These are phyloP conservation scores for Pseudococcus jackbeardsleyi DNA, from an alignment of 2,888 invertebrate genomes.

Conservation along the genomic window DNA sequence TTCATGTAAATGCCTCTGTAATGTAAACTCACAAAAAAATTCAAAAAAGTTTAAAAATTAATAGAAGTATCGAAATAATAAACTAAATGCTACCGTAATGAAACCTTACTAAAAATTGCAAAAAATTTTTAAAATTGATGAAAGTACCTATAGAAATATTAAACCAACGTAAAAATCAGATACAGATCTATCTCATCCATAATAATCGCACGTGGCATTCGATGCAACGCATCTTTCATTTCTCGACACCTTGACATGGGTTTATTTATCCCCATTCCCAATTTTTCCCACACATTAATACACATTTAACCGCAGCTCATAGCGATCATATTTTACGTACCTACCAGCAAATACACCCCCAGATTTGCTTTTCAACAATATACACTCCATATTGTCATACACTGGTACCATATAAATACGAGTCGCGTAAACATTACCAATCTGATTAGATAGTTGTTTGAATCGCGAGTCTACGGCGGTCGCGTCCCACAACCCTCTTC, in stretches of 20 bases:
- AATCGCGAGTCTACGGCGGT: background rate
- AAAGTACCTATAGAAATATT: no score
- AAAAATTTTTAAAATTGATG: no score
- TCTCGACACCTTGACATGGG: background rate
- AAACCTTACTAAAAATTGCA: no score
- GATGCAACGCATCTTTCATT: background rate
- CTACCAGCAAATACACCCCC: conserved; percentile 1
- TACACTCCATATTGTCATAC: background rate
- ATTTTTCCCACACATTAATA: conserved; percentile 1
- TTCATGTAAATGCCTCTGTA: no score
- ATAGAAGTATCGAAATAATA: no score
- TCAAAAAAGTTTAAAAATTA: no score
- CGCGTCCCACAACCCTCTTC: background rate
- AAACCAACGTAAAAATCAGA: background rate
- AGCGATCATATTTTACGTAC: background rate
- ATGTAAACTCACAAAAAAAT: no score
- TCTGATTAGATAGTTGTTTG: conserved; percentile 22
- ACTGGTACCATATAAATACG: background rate
- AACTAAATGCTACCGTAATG: no score
- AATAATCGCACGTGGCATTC: background rate
- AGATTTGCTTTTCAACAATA: background rate
- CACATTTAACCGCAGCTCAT: background rate
- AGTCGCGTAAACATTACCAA: background rate
- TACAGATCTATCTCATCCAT: background rate
- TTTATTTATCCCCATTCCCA: background rate